Percentiles rank a stretch among this genome's conserved stretches.
Conservation (phyloP, 1,140 invertebrate genomes). For the Hycleus phaleratus region DNA sequence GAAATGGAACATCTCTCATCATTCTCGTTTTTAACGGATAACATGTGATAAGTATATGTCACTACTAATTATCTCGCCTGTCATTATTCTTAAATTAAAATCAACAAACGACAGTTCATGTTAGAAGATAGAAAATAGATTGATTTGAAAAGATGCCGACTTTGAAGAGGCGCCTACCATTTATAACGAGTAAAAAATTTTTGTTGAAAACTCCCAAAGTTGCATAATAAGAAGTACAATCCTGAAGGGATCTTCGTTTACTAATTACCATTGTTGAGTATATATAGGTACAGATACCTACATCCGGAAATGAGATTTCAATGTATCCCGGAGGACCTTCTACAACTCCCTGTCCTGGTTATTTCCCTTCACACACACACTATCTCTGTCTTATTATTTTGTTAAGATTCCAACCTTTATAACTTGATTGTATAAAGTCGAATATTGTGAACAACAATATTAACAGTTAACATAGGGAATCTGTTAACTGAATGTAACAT, state of each 20-base stretch:
- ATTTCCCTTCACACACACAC: constrained; percentile 1
- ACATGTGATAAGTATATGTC: constrained; percentile 7
- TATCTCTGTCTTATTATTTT: not conserved
- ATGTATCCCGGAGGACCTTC: constrained; percentile 39
- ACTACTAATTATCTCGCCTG: constrained; percentile 5
- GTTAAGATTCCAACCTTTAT: not conserved
- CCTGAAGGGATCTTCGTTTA: constrained; percentile 23
- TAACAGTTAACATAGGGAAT: constrained; percentile 35
- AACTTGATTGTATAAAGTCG: constrained; percentile 11
- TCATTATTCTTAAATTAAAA: constrained; percentile 8
- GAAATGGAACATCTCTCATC: constrained; percentile 10
- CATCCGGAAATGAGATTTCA: constrained; percentile 39
- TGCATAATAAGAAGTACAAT: no score
- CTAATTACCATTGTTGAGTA: constrained; percentile 31
- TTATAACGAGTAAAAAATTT: no score
- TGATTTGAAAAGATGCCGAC: no score
- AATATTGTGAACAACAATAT: constrained; percentile 13
- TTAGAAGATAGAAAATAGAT: no score
- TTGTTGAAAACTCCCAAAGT: no score
- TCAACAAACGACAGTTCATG: not conserved
- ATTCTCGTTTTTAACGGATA: not conserved
- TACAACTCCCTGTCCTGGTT: constrained; percentile 1
- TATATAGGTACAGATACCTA: constrained; percentile 6
- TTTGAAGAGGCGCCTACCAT: no score
- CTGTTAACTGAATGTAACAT: constrained; percentile 38